Base-by-base conservation (phyloP, 2,888 invertebrate species). In the Drosophila melanosoma region DNA sequence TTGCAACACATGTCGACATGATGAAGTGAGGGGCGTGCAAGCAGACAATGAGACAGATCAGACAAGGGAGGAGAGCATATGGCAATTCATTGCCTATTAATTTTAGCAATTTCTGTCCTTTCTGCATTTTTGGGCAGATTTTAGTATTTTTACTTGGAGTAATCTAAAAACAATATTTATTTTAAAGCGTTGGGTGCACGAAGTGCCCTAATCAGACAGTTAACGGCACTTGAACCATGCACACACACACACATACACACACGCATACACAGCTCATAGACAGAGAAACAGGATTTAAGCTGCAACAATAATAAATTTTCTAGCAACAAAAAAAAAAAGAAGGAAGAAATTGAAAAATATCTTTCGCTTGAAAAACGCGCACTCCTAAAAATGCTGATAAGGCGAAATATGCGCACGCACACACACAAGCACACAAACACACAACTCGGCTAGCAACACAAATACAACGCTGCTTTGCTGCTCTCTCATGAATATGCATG, bases 151-250 rank as follows among this genome's bases (percentile, higher is more conserved):
- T 74, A 72, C 56, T 73, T 61, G 72, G 59, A 87, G 63, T 86
- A 90, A 89, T 86, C 87, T 83, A 90, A 89, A 69, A 81, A 90
- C 70, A 91, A 92, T 92, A 91, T 92, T 91, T 83, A 87, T 91
- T 90, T 90, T 91, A 82, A 82, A 82, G 82, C 76, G 80, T 36
- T 70, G 77, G 71, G 87, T 79, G 79, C 68, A 74, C 67, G 75
- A 65, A 89, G 90, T 85, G 90, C 84, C 83, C 89, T 90, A 90
- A 87, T 87, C 87, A 87, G 90, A 86, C 87, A 86, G 90, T 88
- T 88, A 86, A 88, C 74, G 66, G 81, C 79, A 83, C 83, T 83
- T 82, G 81, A 81, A 49, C 56, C 51, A 62, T 48, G 56, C 64
- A 71, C 58, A 59, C 45, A 64, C 57, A 61, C 48, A 69, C 32